phyloP scores from a whole-genome alignment of 1,140 invertebrate genomes.

The Lycorma delicatula region DNA sequence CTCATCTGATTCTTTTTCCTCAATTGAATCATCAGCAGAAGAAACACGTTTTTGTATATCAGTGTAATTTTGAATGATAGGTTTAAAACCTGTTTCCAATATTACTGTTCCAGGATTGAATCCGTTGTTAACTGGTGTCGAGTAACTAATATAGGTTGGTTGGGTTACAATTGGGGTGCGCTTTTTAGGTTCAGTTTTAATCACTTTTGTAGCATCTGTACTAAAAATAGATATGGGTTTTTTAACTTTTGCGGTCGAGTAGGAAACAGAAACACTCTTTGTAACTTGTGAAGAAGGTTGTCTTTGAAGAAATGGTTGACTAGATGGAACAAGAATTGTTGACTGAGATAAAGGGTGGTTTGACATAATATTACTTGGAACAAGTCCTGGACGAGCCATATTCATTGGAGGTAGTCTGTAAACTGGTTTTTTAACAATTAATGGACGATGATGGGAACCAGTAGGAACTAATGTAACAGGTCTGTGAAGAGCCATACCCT shows the following conservation, averaged over 20 bases:
- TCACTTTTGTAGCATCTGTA: constrained; percentile 12
- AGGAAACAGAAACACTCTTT: constrained; percentile 18
- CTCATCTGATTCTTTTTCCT: constrained; percentile 38
- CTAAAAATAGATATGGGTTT: background rate
- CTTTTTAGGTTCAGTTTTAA: constrained; percentile 1
- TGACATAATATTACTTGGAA: background rate
- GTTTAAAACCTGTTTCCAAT: constrained; percentile 72
- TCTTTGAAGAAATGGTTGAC: background rate
- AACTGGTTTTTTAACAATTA: constrained; percentile 23
- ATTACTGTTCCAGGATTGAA: constrained; percentile 71
- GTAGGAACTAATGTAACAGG: constrained; percentile 13
- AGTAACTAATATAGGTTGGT: background rate
- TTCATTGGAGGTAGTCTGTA: constrained; percentile 14
- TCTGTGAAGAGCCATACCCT: constrained; percentile 11
- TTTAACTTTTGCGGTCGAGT: constrained; percentile 16
- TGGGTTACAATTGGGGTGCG: background rate
- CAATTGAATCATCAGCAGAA: constrained; percentile 38
- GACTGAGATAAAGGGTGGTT: background rate
- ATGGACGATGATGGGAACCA: constrained; percentile 11
- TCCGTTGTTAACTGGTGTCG: constrained; percentile 41
- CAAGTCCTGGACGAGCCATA: background rate
- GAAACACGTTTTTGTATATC: constrained; percentile 43
- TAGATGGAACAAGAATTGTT: constrained; percentile 1
- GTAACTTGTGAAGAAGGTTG: constrained; percentile 11
- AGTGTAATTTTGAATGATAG: constrained; percentile 55